Base-by-base conservation (phyloP, 1,140 invertebrate species). In the Megathymus violae region DNA sequence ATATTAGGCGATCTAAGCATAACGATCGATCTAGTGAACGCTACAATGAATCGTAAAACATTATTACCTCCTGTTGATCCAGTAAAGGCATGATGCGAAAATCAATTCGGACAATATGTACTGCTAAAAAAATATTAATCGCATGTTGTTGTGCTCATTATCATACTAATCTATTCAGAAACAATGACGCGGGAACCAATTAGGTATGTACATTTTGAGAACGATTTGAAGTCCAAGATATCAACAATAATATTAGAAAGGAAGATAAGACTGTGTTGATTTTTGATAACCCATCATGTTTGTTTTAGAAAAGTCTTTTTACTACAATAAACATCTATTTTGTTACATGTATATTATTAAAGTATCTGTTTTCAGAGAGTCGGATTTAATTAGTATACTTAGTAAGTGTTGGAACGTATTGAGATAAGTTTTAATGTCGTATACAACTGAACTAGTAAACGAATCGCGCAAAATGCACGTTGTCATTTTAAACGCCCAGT, bases 1-100 rank as follows among this genome's bases (percentile, higher is more conserved):
- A 60, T 64, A 65, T 63, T 70, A 67, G 64, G 52, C 51, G 46
- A 59, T 47, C 62, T 31, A 64, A 62, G 19, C 40, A 67, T 67
- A 61, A 69, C 40, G 47, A 64, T 65, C 54, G 68, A 70, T 78
- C 80, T 86, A 83, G 79, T 75, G 48, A 81, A 80, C 43, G 71
- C 64, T 50, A 90, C 88, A 90, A 90, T 90, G 78, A 76, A 75
- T 85, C 85, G 82, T 90, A 80, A 88, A 80, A 60, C 43, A 62
- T 86, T 76, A 90, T 70, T 84, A 69, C 73, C 78, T 50, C 71
- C 80, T 84, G 81, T 85, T 76, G 60, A 64, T 69, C 77, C 52
- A 61, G 27, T 74, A 80, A 79, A 75, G 83, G 63, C 50, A 80
- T 80, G 83, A 83, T 76, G 75, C 73, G 71, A 70, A 71, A 66